phyloP scores from a whole-genome alignment of 2,888 invertebrate genomes.

The Hirtodrosophila confusa region DNA sequence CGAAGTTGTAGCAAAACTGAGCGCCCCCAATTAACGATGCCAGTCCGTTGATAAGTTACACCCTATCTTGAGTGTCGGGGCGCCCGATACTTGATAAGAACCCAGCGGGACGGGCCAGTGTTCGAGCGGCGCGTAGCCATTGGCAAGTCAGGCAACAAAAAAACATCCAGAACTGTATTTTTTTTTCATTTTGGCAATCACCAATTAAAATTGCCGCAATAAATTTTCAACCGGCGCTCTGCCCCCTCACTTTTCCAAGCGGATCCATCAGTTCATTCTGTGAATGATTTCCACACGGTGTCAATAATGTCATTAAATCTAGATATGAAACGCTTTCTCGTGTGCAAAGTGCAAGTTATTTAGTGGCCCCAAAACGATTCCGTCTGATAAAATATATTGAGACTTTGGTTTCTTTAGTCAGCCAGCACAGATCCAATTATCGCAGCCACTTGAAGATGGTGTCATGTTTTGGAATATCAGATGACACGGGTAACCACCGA shows the following conservation, averaged over 20 bases:
- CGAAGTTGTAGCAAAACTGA: constrained; percentile 1
- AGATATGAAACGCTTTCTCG: constrained; percentile 2
- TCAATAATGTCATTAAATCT: constrained; percentile 19
- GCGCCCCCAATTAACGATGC: constrained; percentile 43
- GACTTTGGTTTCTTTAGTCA: constrained; percentile 1
- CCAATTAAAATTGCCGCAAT: constrained; percentile 61
- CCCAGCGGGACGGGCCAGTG: constrained; percentile 13
- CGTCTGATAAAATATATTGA: constrained; percentile 6
- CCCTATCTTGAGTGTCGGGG: constrained; percentile 60
- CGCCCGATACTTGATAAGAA: constrained; percentile 58
- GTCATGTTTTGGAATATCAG: constrained; percentile 9
- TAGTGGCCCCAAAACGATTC: constrained; percentile 1
- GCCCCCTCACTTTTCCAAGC: not conserved
- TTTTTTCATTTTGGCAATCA: constrained; percentile 42
- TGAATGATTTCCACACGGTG: constrained; percentile 30
- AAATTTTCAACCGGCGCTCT: constrained; percentile 42
- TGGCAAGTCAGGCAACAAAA: constrained; percentile 26
- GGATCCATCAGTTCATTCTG: constrained; percentile 7
- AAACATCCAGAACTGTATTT: not conserved
- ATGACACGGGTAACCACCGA: constrained; percentile 25
- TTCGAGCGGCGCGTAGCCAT: constrained; percentile 15
- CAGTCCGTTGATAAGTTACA: constrained; percentile 44
- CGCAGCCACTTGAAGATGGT: constrained; percentile 7
- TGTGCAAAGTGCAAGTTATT: constrained; percentile 43
- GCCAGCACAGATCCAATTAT: constrained; percentile 33